These are phyloP conservation scores for Epizoanthus stellaris DNA, from an alignment of 92 coral and sea anemone genomes.

Conservation along the genomic window DNA sequence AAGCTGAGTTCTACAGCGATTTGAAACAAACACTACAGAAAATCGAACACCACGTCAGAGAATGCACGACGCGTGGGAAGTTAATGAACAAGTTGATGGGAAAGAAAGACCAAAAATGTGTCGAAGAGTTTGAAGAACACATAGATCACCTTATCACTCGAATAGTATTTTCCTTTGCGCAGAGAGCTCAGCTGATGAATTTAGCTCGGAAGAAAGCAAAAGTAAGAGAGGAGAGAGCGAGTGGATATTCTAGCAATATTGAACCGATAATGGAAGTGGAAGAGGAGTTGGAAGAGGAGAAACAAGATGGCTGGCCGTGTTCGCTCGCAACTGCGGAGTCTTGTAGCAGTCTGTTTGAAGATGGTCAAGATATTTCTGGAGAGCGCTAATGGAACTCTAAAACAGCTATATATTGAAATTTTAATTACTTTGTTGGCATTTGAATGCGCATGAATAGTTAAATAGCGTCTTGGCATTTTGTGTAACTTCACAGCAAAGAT, in stretches of 20 bases:
- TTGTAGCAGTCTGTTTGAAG: slow-evolving; percentile 41
- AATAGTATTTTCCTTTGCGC: slow-evolving; percentile 95
- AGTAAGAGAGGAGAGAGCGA: slow-evolving; percentile 34
- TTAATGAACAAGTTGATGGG: slow-evolving; percentile 85
- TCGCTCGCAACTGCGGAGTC: slow-evolving; percentile 44
- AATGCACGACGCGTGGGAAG: slow-evolving; percentile 76
- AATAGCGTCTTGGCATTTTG: slow-evolving; percentile 4
- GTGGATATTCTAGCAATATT: neutral
- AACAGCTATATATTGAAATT: neutral
- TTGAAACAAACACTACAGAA: slow-evolving; percentile 84
- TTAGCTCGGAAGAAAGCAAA: slow-evolving; percentile 57
- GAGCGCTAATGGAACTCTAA: slow-evolving; percentile 32
- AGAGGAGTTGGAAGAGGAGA: slow-evolving; percentile 66
- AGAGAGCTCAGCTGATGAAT: slow-evolving; percentile 76
- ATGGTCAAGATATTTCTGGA: slow-evolving; percentile 32
- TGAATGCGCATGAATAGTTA: slow-evolving; percentile 4
- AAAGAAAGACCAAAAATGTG: slow-evolving; percentile 82
- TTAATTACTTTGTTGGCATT: neutral
- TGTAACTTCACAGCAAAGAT: no score
- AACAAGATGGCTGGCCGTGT: slow-evolving; percentile 40
- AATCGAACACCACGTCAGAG: slow-evolving; percentile 78
- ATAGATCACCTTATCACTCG: slow-evolving; percentile 87
- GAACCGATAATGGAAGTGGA: slow-evolving; percentile 45
- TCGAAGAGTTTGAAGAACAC: slow-evolving; percentile 84
- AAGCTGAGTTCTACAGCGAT: slow-evolving; percentile 93